Evolutionary conservation across 2,888 invertebrate species (phyloP), one percentile per base, ranked within the genome.

Genomic region (Andrena praecox): DNA sequence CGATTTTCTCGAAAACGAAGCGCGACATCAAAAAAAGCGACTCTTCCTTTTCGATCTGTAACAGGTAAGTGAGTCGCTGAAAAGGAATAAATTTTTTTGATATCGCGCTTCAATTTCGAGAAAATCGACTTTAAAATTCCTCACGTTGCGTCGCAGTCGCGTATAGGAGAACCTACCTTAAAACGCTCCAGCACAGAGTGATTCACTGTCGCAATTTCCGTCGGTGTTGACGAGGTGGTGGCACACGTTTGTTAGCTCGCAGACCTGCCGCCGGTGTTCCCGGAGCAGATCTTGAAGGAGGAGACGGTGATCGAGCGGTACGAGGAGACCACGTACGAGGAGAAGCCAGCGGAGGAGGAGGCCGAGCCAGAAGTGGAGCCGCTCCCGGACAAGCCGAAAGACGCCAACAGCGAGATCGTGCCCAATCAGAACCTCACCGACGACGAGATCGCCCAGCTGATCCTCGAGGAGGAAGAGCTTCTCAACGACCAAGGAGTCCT

Each of bases 391-490:
- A 93, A 93, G 80, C 92, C 91, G 2, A 89, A 86, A 62, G 92
- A 93, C 86, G 91, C 89, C 50, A 89, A 94, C 75, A 93, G 93
- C 84, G 93, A 92, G 54, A 68, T 90, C 7, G 89, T 93, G 56
- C 89, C 92, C 24, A 93, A 93, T 77, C 91, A 93, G 87, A 94
- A 95, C 89, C 90, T 96, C 68, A 95, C 96, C 0, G 96, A 96
- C 84, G 95, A 96, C 76, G 96, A 96, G 92, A 96, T 97, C 67
- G 96, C 96, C 0, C 96, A 96, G 74, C 93, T 96, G 31, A 95
- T 97, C 82, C 95, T 96, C 0, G 96, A 96, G 33, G 96, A 96
- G 91, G 95, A 96, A 0, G 96, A 97, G 91, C 95, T 96, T 90
- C 89, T 96, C 6, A 75, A 89, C 24, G 96, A 96, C 78, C 96